Evolutionary conservation across 2,888 invertebrate species (phyloP).

Genomic region (Cephonodes hylas): DNA sequence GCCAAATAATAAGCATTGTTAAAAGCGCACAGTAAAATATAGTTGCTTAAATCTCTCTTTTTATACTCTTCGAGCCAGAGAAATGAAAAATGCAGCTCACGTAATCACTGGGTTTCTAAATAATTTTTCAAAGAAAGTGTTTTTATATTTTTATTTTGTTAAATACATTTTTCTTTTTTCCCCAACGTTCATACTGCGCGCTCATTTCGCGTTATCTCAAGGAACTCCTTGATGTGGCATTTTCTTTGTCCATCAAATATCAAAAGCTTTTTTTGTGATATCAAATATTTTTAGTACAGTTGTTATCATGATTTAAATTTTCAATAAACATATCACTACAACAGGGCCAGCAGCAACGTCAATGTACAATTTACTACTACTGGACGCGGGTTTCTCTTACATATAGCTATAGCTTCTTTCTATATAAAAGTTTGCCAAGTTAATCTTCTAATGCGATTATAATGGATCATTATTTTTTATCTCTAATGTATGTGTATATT

Average conservation of each 20-base stretch:
- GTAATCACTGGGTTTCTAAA: background rate
- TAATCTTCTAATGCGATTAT: no score
- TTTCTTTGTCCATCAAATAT: conserved; percentile 11
- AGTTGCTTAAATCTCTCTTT: background rate
- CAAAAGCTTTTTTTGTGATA: conserved; percentile 7
- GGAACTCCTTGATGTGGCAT: conserved; percentile 8
- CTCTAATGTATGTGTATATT: no score
- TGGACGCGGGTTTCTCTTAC: no score
- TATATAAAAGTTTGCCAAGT: no score
- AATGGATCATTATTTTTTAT: no score
- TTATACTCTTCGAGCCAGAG: background rate
- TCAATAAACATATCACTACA: no score
- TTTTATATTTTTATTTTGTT: background rate
- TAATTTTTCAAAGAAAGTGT: background rate
- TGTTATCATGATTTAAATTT: background rate
- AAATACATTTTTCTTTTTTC: background rate
- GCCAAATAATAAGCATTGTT: background rate
- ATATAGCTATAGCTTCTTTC: no score
- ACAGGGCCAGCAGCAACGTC: no score
- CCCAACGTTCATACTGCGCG: background rate
- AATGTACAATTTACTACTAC: no score
- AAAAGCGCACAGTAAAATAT: background rate
- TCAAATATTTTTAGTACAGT: background rate
- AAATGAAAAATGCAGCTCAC: conserved; percentile 7
- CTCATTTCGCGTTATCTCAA: conserved; percentile 11